Base-by-base conservation (phyloP, 2,797 vertebrate species). In the Danionella dracula region DNA sequence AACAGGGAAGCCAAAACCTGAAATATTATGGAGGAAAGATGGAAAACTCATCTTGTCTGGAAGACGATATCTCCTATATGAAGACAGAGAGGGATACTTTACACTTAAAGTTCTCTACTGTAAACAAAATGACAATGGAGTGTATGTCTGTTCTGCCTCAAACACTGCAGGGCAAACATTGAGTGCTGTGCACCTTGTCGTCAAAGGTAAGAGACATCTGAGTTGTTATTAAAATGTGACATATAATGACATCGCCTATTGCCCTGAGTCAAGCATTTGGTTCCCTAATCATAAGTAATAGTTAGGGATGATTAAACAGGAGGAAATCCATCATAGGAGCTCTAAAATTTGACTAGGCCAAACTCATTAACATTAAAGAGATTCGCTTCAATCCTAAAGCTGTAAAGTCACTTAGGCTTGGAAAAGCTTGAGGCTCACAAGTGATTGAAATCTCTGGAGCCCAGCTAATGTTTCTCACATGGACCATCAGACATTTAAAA, bases 31-130 rank as follows among this genome's bases (percentile, higher is more conserved):
- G 97, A 90, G 92, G 80, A 97, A 96, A 84, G 94, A 98, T 0
- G 94, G 95, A 12, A 84, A 88, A 38, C 85, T 92, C 3, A 89
- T 99, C n/a, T 21, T 84, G 53, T 92, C 95, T 0, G 90, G 93
- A 49, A 90, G 96, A 71, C 90, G 97, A 7, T 95, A 95, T 70
- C 91, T 99, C 35, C 68, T 97, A 66, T 99, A 98, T 0, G 96
- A 98, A 78, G 97, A 99, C 80, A 88, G 94, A 57, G 96, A 98
- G 60, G 97, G 97, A 50, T 97, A 97, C 84, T 99, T 97, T 78
- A 97, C 94, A 61, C 94, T 99, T 51, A 99, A 99, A 82, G 93
- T 99, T 76, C 89, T 99, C 57, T 99, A 98, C 83, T 99, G 97
- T 82, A 96, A 94, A 61, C 92, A 93, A 67, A 90, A 91, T 78